Conservation (phyloP, 2,113 vertebrate species). For the Aptenodytes patagonicus region DNA sequence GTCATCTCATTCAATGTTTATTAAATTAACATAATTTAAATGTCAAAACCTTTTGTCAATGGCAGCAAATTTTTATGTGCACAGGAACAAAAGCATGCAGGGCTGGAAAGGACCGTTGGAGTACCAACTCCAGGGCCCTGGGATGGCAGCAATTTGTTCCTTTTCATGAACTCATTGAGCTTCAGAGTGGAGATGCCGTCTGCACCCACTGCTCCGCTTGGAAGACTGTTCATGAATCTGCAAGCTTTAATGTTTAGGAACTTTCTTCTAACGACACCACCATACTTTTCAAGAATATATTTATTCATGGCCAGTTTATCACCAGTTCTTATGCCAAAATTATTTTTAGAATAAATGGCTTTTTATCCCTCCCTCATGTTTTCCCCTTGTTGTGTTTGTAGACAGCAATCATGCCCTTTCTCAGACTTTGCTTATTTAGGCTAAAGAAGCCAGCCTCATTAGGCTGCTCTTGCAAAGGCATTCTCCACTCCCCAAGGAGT, state of each 20-base stretch:
- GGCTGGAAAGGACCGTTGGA: neutral
- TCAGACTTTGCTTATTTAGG: neutral
- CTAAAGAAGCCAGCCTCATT: neutral
- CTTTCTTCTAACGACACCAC: neutral
- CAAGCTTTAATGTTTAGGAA: neutral
- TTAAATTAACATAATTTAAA: neutral
- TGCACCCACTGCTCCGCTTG: neutral
- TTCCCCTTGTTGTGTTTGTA: neutral
- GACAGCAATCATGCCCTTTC: neutral
- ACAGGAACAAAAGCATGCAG: neutral
- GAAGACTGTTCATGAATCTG: neutral
- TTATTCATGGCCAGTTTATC: neutral
- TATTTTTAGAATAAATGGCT: neutral
- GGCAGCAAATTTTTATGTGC: neutral
- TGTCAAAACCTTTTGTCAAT: neutral
- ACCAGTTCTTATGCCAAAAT: neutral
- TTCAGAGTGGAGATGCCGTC: neutral
- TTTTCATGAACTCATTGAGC: neutral
- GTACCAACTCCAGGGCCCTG: neutral
- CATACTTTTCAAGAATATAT: neutral
- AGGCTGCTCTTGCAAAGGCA: neutral
- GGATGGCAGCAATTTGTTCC: neutral
- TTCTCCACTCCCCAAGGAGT: neutral
- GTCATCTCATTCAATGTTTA: neutral
- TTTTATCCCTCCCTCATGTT: neutral